Conservation (phyloP, 2,888 invertebrate genomes). For the Nemotelus pantherinus region DNA sequence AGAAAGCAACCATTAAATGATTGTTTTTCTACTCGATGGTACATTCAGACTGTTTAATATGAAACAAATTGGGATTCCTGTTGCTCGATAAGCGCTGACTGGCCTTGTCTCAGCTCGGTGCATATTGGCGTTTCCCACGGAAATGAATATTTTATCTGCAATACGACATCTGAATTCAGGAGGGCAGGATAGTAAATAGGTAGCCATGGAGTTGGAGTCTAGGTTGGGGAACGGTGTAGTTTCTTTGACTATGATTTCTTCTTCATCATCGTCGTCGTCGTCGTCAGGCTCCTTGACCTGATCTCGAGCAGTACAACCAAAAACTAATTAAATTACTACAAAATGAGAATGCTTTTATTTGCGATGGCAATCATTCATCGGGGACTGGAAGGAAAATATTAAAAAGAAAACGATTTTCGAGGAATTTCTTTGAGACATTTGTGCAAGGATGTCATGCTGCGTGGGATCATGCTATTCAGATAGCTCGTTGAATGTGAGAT, state of each 20-base stretch:
- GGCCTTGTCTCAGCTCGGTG: not conserved
- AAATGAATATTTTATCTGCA: slow-evolving; percentile 49
- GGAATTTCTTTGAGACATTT: too few relatives aligned
- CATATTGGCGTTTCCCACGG: slow-evolving; percentile 14
- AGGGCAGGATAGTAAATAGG: not conserved
- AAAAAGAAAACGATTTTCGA: not conserved
- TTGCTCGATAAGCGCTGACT: slow-evolving; percentile 4
- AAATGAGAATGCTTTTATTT: slow-evolving; percentile 34
- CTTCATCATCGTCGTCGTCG: too few relatives aligned
- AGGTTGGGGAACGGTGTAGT: too few relatives aligned
- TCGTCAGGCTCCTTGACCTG: too few relatives aligned
- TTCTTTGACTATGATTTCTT: too few relatives aligned
- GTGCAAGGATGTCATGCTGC: too few relatives aligned
- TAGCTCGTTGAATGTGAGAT: too few relatives aligned
- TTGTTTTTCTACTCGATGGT: slow-evolving; percentile 22
- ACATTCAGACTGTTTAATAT: slow-evolving; percentile 18
- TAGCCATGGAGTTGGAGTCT: not conserved
- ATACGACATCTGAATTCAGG: slow-evolving; percentile 47
- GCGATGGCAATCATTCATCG: not conserved
- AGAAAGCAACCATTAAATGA: slow-evolving; percentile 20
- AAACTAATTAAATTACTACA: slow-evolving; percentile 43
- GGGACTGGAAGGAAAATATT: slow-evolving; percentile 23
- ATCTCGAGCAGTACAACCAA: slow-evolving; percentile 13
- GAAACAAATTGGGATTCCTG: slow-evolving; percentile 26
- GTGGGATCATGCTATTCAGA: too few relatives aligned